A percentile compares a stretch with the other conserved stretches of the same genome.
Conservation (phyloP, 2,113 vertebrate species). For the Cyanistes caeruleus region DNA sequence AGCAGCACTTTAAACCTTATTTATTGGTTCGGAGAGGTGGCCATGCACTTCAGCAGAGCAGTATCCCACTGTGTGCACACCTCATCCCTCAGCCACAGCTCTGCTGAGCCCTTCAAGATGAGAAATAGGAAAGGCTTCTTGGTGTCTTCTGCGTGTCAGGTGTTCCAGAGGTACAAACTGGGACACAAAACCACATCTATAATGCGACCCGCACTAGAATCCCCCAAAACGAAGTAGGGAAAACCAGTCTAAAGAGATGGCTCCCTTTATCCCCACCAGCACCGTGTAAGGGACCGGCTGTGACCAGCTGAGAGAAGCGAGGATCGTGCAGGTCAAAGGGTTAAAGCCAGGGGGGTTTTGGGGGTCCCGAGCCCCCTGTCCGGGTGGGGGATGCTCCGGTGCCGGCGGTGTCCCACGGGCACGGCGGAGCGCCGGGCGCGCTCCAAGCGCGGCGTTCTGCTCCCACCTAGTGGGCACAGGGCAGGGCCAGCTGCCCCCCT, state of each 20-base stretch:
- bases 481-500: neutral
- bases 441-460: neutral
- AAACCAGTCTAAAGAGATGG: neutral
- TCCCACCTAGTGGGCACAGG: constrained; percentile 53
- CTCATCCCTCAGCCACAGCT: neutral
- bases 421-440: neutral
- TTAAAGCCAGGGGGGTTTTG: neutral
- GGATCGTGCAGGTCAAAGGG: neutral
- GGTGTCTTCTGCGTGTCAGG: neutral
- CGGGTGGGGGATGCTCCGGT: accelerated
- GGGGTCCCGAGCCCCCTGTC: accelerated
- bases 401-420: neutral
- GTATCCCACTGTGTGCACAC: accelerated
- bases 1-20: neutral
- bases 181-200: neutral
- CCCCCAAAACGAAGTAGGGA: neutral
- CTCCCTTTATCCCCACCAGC: neutral
- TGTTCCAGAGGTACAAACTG: neutral
- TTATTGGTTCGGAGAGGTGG: neutral
- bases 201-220: neutral
- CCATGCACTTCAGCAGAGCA: neutral
- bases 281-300: accelerated
- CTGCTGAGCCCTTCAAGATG: neutral
- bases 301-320: neutral
- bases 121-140: neutral